These are phyloP conservation scores for Trichoplusia ni DNA, from an alignment of 1,140 invertebrate genomes.

Conservation along the genomic window DNA sequence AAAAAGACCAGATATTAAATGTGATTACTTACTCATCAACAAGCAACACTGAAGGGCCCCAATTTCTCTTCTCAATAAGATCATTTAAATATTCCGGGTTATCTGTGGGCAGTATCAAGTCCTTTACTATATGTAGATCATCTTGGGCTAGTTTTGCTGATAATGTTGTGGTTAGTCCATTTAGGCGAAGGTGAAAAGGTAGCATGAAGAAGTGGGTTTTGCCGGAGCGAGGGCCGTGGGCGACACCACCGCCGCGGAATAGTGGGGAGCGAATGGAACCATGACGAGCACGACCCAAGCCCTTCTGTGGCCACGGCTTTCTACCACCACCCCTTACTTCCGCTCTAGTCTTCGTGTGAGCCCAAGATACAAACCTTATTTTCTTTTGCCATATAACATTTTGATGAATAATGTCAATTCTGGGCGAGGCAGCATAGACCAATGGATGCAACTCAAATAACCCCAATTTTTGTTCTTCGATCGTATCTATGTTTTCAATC, in stretches of 20 bases:
- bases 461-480: conserved; percentile 90
- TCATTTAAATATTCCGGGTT: conserved; percentile 91
- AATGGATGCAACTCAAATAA: conserved; percentile 94
- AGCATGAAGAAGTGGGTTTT: conserved; percentile 97
- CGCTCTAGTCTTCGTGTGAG: conserved; percentile 87
- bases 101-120: conserved; percentile 92
- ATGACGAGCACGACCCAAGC: conserved; percentile 92
- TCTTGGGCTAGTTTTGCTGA: conserved; percentile 97
- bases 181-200: conserved; percentile 87
- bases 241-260: conserved; percentile 90
- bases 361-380: conserved; percentile 90
- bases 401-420: conserved; percentile 93
- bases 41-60: conserved; percentile 98
- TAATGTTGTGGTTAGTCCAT: conserved; percentile 91
- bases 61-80: conserved; percentile 91
- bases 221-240: conserved; percentile 94
- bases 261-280: conserved; percentile 95
- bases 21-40: conserved; percentile 90
- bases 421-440: conserved; percentile 90
- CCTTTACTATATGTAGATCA: conserved; percentile 95
- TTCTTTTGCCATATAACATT: conserved; percentile 95
- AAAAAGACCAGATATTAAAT: background rate
- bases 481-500: conserved; percentile 93
- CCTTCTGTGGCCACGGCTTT: conserved; percentile 99
- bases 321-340: conserved; percentile 93